Base-by-base conservation (phyloP, 1,140 invertebrate genomes). In the Drosophila miranda region DNA sequence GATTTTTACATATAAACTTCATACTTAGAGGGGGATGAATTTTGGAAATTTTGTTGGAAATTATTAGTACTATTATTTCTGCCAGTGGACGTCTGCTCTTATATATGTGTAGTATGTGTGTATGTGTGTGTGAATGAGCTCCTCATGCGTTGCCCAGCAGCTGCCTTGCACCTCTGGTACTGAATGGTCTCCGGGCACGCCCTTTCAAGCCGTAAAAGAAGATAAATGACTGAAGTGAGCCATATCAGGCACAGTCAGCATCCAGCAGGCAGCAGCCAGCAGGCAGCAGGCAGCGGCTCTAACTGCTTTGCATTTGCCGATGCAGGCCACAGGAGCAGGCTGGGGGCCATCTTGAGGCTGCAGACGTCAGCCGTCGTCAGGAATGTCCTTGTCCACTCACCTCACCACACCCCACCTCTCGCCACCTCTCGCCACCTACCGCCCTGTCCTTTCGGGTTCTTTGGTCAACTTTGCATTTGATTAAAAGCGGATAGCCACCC, bases 191-290 rank as follows among this genome's bases (percentile, higher is more conserved):
- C 42, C 48, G 52, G 69, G 59, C 53, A 73, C 53, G 69, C 59
- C 57, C 82, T 80, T 59, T 54, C 60, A 64, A 70, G 69, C 81
- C 81, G 82, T 81, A 86, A 86, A 81, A 86, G 73, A 86, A 86
- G 81, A 86, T 86, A 86, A 86, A 86, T 86, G 81, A 80, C 81
- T 86, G 73, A 86, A 84, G 81, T 86, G 81, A 86, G 81, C 81
- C 81, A 67, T 84, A 84, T 84, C 81, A 73, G 73, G 49, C 62
- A 52, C 62, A 79, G 74, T 45, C 74, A 75, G 62, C 64, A 73
- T 54, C 48, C 74, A 77, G 75, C 51, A 60, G 62, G 46, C 64
- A 59, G 52, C 49, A 34, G 60, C 42, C 60, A 54, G 16, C 16
- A 16, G 16, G 0, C 16, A 16, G 16, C 16, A 16, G 16, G 16